Base-by-base conservation (phyloP, 37 sponge, comb jelly and placozoan species). In the Aphrocallistes beatrix region DNA sequence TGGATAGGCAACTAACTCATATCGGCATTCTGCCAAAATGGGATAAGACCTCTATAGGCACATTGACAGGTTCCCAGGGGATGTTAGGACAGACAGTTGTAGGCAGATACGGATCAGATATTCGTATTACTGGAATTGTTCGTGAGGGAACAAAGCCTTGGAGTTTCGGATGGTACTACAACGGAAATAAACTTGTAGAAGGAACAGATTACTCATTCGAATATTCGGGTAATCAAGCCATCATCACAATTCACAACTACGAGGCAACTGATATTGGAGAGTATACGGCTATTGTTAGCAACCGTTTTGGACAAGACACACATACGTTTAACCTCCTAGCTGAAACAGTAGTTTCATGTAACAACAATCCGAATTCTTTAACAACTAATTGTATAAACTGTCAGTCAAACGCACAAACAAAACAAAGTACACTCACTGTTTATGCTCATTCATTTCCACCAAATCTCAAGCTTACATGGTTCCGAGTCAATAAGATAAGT, bases 1-100 rank as follows among this genome's bases (percentile, higher is more conserved):
- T 6, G 8, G 75, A 60, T 13, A 3, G 32, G n/a, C 75, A 60
- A 30, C 3, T 60, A 19, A 60, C 75, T 13, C 10, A 21, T 30
- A 60, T 60, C n/a, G 75, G 75, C n/a, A 60, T 60, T 30, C 34
- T 60, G n/a, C 75, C 75, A 60, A 60, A 60, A 13, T 60, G 75
- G 75, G 75, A 60, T 28, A 60, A 60, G 75, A 60, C 75, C 10
- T 3, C n/a, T 28, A 32, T 30, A 60, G 75, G 75, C 28, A 60
- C 75, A 60, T 19, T 60, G 28, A 60, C 75, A 60, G 75, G 75
- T 6, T 25, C 75, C 10, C 75, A 60, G 21, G 75, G 28, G 3
- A 19, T 25, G 34, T 13, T 60, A 8, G 75, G 75, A 60, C 75
- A 60, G n/a, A 60, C 75, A 60, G 28, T 60, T 13, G 75, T 60